A percentile compares a stretch with the other conserved stretches of the same genome.
phyloP scores from a whole-genome alignment of 2,888 invertebrate species.

The Cryptosula pallasiana region DNA sequence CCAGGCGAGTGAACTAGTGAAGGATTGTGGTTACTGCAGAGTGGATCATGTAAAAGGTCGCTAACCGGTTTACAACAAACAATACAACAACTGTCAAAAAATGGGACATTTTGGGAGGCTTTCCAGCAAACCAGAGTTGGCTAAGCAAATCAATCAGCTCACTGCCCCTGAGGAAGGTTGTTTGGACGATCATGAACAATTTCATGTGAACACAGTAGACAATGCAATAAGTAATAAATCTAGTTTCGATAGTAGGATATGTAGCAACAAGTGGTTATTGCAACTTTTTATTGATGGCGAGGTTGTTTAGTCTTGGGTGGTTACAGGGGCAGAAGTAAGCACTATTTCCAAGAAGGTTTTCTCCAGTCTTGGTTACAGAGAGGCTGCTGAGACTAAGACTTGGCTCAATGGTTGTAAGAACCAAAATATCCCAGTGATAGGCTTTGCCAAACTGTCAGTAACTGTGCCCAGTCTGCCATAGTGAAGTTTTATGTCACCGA shows the following conservation, averaged over 20 bases:
- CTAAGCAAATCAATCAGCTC: not conserved
- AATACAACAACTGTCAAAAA: not conserved
- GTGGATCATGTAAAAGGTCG: slow-evolving; percentile 13
- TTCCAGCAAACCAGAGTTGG: not conserved
- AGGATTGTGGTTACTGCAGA: not conserved
- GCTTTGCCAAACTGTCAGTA: not conserved
- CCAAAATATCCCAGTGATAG: not conserved
- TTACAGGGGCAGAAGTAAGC: slow-evolving; percentile 17
- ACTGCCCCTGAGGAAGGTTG: not conserved
- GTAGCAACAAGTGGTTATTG: not conserved
- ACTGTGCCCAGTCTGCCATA: not conserved
- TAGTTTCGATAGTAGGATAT: not conserved
- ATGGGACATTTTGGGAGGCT: not conserved
- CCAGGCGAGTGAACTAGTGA: not conserved
- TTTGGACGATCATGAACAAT: not conserved
- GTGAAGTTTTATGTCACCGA: slow-evolving; percentile 5
- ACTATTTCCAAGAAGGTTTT: not conserved
- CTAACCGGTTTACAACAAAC: not conserved
- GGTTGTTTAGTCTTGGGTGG: not conserved
- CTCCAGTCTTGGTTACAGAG: not conserved
- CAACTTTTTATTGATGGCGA: not conserved
- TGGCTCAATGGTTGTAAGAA: not conserved
- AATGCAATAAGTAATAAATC: not conserved
- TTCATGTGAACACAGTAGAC: slow-evolving; percentile 17
- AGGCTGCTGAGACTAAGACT: not conserved